Evolutionary conservation across 2,113 vertebrate genomes (phyloP), one percentile per base, ranked within the genome.

Genomic region (Xiphias gladius): DNA sequence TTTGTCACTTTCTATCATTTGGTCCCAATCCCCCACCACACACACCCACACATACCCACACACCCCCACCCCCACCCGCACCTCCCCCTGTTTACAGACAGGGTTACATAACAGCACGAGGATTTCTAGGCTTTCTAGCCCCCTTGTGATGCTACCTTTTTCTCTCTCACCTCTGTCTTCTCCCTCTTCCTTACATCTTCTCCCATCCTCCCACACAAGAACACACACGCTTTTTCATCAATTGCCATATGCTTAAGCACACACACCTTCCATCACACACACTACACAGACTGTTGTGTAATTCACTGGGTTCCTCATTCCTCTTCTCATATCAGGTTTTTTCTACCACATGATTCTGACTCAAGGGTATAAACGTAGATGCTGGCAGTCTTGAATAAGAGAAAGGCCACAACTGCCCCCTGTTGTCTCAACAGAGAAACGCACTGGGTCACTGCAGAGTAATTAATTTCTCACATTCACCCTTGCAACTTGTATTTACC

Each of bases 1-100:
- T 93, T 89, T 89, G 91, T 93, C 92, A 89, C 91, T 92, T 87
- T 89, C 80, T 71, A 92, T 94, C 90, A 84, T 90, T 86, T 89
- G 79, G 73, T 68, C 59, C 19, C 66, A 68, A 73, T 52, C 69
- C 79, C 83, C 75, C 65, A 46, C 19, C 73, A 26, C 28, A 69
- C 67, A 37, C 50, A 55, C 37, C n/a, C 54, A 69, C 79, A 74
- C 48, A 52, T 57, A 39, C 28, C 37, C 16, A 69, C 43, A 68
- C 41, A 30, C 72, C 76, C 85, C 73, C 68, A 66, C 57, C 70
- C 17, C 59, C 61, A 59, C 41, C 37, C 79, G 82, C 78, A 64
- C 76, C 66, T 70, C 62, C 85, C 73, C 86, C 83, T 50, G 6
- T 83, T 81, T 89, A 72, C 79, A 89, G 84, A 92, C 72, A 67